Evolutionary conservation across 1,140 invertebrate species (phyloP).

Genomic region (Prorops nasuta): DNA sequence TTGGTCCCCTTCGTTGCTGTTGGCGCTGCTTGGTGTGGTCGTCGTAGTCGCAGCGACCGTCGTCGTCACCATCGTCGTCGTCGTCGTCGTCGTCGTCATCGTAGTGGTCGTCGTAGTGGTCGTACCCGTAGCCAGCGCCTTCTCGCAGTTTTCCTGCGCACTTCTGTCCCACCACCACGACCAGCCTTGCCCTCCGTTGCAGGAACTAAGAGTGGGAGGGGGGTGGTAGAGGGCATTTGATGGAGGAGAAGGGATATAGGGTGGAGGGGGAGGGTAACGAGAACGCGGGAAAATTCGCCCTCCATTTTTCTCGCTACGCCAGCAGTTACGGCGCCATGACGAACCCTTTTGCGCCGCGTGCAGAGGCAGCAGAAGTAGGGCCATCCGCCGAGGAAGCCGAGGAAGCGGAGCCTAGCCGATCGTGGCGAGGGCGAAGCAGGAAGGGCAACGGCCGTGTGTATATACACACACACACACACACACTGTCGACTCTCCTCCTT

Average conservation of each 20-base stretch:
- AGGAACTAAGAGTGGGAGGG: neutral
- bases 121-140: constrained; percentile 21
- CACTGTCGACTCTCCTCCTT: neutral
- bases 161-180: constrained; percentile 14
- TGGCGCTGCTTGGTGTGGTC: no score
- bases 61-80: neutral
- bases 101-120: neutral
- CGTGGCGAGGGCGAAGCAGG: no score
- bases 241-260: neutral
- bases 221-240: neutral
- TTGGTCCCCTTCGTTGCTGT: no score
- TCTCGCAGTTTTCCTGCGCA: constrained; percentile 21
- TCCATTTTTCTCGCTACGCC: constrained; percentile 31
- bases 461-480: no score
- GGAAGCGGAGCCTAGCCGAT: no score
- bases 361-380: no score
- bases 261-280: neutral
- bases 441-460: constrained; percentile 19
- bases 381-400: no score
- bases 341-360: constrained; percentile 8
- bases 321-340: constrained; percentile 20
- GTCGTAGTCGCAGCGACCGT: neutral
- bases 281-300: constrained; percentile 34
- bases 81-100: constrained; percentile 4
- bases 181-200: constrained; percentile 30